Conservation (phyloP, 1,140 invertebrate genomes). For the Thaumetopoea pityocampa region DNA sequence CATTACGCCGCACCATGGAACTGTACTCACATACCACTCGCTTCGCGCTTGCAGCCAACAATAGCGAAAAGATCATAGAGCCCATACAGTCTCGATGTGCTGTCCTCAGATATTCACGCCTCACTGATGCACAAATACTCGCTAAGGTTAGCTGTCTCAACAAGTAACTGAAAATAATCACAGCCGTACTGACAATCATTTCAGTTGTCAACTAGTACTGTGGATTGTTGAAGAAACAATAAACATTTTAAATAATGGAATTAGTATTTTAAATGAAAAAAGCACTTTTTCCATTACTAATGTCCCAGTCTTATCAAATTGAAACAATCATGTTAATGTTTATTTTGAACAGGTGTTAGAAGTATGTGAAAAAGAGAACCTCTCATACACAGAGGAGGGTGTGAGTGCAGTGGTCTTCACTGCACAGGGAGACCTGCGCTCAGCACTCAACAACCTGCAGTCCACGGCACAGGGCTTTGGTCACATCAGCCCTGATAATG, state of each 20-base stretch:
- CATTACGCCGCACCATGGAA: slow-evolving; percentile 98
- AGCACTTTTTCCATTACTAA: too few relatives aligned
- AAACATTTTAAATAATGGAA: too few relatives aligned
- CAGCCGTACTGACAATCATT: too few relatives aligned
- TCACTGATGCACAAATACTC: slow-evolving; percentile 93
- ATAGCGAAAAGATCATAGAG: slow-evolving; percentile 99
- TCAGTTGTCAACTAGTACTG: neutral
- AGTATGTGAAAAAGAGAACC: slow-evolving; percentile 76
- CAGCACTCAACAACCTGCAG: slow-evolving; percentile 98
- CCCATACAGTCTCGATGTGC: slow-evolving; percentile 99
- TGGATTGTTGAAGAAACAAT: neutral
- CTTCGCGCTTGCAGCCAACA: slow-evolving; percentile 98
- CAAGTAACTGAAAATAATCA: too few relatives aligned
- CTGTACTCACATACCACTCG: slow-evolving; percentile 97
- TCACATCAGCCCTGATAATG: slow-evolving; percentile 94
- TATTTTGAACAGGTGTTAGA: slow-evolving; percentile 73
- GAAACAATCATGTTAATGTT: too few relatives aligned
- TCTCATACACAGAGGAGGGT: slow-evolving; percentile 95
- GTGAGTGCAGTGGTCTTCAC: slow-evolving; percentile 98
- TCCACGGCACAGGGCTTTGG: slow-evolving; percentile 97
- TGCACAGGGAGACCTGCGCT: slow-evolving; percentile 98
- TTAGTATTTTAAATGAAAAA: too few relatives aligned
- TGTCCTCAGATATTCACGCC: slow-evolving; percentile 94
- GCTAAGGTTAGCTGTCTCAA: slow-evolving; percentile 72
- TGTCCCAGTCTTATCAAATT: too few relatives aligned